A percentile compares a stretch with the other conserved stretches of the same genome.
Evolutionary conservation across 2,888 invertebrate species (phyloP).

Genomic region (Ecdyonurus torrentis): DNA sequence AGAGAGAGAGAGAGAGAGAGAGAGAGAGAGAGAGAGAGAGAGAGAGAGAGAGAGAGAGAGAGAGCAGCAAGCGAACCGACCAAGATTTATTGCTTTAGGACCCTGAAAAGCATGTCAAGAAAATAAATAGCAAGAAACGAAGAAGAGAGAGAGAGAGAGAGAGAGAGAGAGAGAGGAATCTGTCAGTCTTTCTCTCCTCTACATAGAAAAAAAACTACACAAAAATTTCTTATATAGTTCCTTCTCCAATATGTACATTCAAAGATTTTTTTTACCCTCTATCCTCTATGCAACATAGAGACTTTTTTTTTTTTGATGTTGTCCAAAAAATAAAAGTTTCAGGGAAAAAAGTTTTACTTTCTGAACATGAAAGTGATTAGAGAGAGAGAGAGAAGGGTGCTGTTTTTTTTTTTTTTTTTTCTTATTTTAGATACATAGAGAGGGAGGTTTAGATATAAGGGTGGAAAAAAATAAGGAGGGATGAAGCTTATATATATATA

Average conservation of each 20-base stretch:
- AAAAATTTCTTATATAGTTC: background rate
- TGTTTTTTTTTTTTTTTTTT: no score
- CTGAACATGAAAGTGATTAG: background rate
- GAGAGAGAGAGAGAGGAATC: slow-evolving; percentile 4
- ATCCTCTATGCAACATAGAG: background rate
- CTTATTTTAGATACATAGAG: no score
- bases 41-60: no score
- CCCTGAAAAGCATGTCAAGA: slow-evolving; percentile 11
- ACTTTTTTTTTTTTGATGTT: background rate
- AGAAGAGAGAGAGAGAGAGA: slow-evolving; percentile 1
- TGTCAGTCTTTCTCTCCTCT: background rate
- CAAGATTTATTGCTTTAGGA: slow-evolving; percentile 10
- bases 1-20: no score
- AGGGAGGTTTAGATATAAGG: no score
- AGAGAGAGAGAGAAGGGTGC: background rate
- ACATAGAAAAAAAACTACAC: background rate
- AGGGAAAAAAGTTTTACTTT: background rate
- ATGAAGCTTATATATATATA: no score
- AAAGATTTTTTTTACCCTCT: background rate
- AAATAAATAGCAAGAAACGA: slow-evolving; percentile 9
- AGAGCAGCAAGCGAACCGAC: no score
- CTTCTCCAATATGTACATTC: background rate
- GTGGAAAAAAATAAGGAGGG: no score
- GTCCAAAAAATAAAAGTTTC: background rate
- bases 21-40: no score